Evolutionary conservation across 2,113 vertebrate species (phyloP), one percentile per base, ranked within the genome.

Genomic region (Hyperoodon ampullatus): DNA sequence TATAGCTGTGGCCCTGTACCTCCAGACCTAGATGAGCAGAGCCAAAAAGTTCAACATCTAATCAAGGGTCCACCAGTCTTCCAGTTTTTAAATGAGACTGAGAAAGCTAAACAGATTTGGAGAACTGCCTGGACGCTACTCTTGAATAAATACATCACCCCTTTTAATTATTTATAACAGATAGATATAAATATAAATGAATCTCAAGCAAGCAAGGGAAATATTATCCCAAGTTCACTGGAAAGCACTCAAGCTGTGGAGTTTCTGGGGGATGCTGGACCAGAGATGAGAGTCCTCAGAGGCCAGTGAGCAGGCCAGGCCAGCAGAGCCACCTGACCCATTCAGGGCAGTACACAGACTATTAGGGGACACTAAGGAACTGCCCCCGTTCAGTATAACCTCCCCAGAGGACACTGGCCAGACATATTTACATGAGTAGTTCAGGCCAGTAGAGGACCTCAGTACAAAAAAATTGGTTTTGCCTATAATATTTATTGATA

Each of bases 121-220:
- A 96, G n/a, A 89, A 77, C 12, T 53, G 44, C 65, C 81, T 96
- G 75, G 83, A 66, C 0, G 5, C 70, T 84, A 24, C 58, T 88
- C 74, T 94, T 95, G 70, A 87, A 75, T 94, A 84, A 95, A n/a
- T n/a, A 88, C 30, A 84, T 88, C 80, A 90, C 60, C 47, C 47
- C 66, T 92, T 94, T 95, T 82, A 90, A 95, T 96, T 90, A 93
- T 93, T 93, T 90, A 90, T 80, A 84, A 44, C 33, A 96, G 61
- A 84, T 12, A 90, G 18, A 90, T 60, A 61, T 58, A 88, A 85
- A 88, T 88, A 44, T 81, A 95, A 92, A 85, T 84, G 8, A 60
- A 88, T 92, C 18, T 60, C 42, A 63, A 71, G 47, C 47, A 55
- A 92, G 63, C 26, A 63, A 96, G 84, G 55, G 75, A 90, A 93